phyloP scores from a whole-genome alignment of 2,888 invertebrate species.

The Chymomyza amoena region DNA sequence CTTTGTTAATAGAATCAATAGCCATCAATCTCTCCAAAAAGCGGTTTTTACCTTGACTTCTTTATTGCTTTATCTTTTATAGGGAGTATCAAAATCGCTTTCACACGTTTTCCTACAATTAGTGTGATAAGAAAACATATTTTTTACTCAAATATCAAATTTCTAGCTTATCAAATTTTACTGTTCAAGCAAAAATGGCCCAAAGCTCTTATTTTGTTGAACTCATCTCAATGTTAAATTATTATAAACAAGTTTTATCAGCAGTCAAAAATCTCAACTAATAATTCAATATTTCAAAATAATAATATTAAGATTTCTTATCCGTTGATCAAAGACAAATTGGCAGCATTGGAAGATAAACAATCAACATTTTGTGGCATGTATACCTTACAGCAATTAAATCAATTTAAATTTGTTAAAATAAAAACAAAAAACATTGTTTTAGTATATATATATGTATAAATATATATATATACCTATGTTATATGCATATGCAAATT shows the following conservation, averaged over 20 bases:
- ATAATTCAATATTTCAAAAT: neutral
- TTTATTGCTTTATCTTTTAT: too few relatives aligned
- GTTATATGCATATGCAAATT: constrained; percentile 57
- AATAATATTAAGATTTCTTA: neutral
- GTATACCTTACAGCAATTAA: constrained; percentile 56
- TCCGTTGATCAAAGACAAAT: constrained; percentile 55
- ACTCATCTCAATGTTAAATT: constrained; percentile 5
- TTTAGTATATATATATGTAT: constrained; percentile 14
- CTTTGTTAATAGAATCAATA: too few relatives aligned
- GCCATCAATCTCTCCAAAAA: too few relatives aligned
- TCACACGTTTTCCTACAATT: too few relatives aligned
- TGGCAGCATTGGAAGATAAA: constrained; percentile 59
- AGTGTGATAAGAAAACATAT: too few relatives aligned
- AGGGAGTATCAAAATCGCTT: too few relatives aligned
- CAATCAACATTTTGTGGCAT: constrained; percentile 35
- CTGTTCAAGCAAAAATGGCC: too few relatives aligned
- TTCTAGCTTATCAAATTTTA: too few relatives aligned
- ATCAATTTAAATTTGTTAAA: constrained; percentile 59
- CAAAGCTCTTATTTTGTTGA: neutral
- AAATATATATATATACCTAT: constrained; percentile 30
- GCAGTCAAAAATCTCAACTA: neutral
- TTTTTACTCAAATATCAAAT: too few relatives aligned
- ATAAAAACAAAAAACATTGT: constrained; percentile 40
- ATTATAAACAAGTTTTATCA: neutral
- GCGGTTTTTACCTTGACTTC: too few relatives aligned